Evolutionary conservation across 2,888 invertebrate species (phyloP), one percentile per base, ranked within the genome.

Genomic region (Venustoraphidia nigricollis): DNA sequence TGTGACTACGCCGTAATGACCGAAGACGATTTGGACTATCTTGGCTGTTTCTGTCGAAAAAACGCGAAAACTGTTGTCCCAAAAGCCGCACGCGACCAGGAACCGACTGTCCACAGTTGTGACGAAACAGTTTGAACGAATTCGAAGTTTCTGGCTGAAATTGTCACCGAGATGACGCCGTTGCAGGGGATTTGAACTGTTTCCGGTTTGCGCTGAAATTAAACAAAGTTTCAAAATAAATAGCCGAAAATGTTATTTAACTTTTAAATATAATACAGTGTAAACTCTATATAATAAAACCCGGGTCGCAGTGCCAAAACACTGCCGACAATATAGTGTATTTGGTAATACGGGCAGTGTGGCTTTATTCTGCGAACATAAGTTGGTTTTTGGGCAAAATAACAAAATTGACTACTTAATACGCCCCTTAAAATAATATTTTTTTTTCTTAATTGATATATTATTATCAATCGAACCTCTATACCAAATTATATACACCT

Each of bases 51-150:
- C 98, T 0, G 96, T 92, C 43, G 90, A 90, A 69, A 96, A 97
- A 13, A 98, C 93, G 8, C 98, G 73, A 72, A 98, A 98, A 68
- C 95, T 95, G 69, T 97, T 97, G 67, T 99, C 98, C 92, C 97
- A 97, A 71, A 97, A 98, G 47, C 98, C 98, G 62, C 95, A 94
- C 1, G 97, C 95, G 55, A 99, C 88, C 55, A 99, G 79, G 70
- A 93, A 95, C 54, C 92, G 77, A 61, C 94, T 94, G 69, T 99
- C 98, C 2, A 97, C 95, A 0, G 97, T 97, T 34, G 95, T 95
- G 34, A 97, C 92, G 71, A 97, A 98, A 66, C 95, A 95, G 67
- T 90, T 92, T 59, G 88, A 87, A 52, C 88, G 80, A 58, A 96
- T 91, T 63, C 87, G 85, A 54, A 97, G 74, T 63, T 95, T 88